Evolutionary conservation across 2,888 invertebrate genomes (phyloP), one percentile per base, ranked within the genome.

Genomic region (Lucinisca nassula): DNA sequence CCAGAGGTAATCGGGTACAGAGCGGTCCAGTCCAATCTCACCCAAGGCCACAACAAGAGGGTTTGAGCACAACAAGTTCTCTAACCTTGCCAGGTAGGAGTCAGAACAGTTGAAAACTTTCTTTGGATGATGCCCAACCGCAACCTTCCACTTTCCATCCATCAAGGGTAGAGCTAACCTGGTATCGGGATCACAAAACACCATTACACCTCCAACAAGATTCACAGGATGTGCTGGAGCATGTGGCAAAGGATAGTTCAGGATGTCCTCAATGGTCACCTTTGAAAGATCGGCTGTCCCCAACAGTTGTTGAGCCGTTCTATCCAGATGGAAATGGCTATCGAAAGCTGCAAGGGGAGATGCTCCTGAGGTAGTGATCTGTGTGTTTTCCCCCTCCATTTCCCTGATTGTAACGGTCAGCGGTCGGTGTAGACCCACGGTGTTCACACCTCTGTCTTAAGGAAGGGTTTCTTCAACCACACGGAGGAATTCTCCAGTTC

Each of bases 271-370:
- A 1, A 67, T 35, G 14, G 14, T 32, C 10, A 35, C 35, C 8
- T 8, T 4, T 4, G 17, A 3, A 0, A 40, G 58, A 0, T n/a
- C 24, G 17, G 0, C 2, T 3, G n/a, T 27, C 4, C 73, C 38
- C n/a, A n/a, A n/a, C 32, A 83, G 35, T 21, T 58, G 58, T 2
- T 24, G 30, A 2, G 51, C 21, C 0, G 73, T 73, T 30, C 83
- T 30, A n/a, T 83, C 78, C 40, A 78, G 27, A n/a, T 78, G 83
- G 72, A 83, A 83, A 58, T 83, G 79, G 45, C 73, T 74, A 32
- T 83, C 83, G 27, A 78, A 72, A n/a, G 67, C 67, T 8, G 8
- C 17, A 21, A 51, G 51, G 10, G 10, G 51, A 51, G 10, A 21
- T 17, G 51, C 51, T 51, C 21, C 51, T n/a, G 21, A 51, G 51